Percentiles rank a stretch among this genome's conserved stretches.
phyloP scores from a whole-genome alignment of 2,888 invertebrate genomes.

The Conchocele bisecta region DNA sequence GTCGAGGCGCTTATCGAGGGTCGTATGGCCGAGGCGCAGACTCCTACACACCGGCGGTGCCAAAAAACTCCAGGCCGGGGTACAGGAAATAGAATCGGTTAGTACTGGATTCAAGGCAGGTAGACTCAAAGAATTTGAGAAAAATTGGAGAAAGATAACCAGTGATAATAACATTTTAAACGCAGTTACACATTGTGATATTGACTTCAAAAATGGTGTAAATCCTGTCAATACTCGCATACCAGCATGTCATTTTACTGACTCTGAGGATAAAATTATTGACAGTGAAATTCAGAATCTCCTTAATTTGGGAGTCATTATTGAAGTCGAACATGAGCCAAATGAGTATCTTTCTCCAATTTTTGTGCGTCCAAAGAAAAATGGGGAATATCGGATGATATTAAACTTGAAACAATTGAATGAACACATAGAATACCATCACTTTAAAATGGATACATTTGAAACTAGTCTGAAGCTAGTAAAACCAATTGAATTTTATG shows the following conservation, averaged over 20 bases:
- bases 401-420: not conserved
- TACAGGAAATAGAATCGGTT: not conserved
- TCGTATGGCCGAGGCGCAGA: too few species aligned
- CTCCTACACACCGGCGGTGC: not conserved
- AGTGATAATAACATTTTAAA: not conserved
- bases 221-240: not conserved
- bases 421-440: not conserved
- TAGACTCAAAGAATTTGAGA: conserved; percentile 7
- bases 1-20: too few species aligned
- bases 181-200: not conserved
- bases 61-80: conserved; percentile 5
- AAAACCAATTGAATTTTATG: not conserved
- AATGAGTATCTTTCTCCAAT: not conserved
- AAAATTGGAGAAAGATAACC: conserved; percentile 4
- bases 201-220: not conserved
- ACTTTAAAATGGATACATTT: not conserved
- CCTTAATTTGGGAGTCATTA: not conserved
- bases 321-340: not conserved
- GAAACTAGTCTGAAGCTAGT: not conserved
- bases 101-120: not conserved
- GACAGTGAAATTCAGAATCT: not conserved
- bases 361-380: not conserved
- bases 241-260: not conserved
- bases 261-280: not conserved
- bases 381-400: not conserved